Percentiles rank a stretch among this genome's conserved stretches.
These are phyloP conservation scores for Machimus atricapillus DNA, from an alignment of 2,888 invertebrate species.

Conservation along the genomic window DNA sequence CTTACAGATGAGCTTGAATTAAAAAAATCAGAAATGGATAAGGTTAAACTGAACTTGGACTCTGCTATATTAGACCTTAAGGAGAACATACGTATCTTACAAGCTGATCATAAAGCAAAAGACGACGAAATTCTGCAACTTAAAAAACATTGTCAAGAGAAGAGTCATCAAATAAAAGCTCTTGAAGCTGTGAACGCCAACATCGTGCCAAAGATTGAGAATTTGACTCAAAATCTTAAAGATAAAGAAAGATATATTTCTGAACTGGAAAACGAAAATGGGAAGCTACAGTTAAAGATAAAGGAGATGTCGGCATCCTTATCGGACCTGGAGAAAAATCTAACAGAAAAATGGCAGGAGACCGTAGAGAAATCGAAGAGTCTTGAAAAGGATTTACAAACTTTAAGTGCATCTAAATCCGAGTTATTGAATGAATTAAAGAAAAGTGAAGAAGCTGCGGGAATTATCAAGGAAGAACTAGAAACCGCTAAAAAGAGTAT, in stretches of 20 bases:
- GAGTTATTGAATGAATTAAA: neutral
- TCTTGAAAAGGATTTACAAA: neutral
- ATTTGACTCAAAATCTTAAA: neutral
- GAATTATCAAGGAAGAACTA: neutral
- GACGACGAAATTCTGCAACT: neutral
- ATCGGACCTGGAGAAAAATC: neutral
- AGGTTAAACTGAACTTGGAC: neutral
- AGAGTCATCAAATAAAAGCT: neutral
- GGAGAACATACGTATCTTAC: neutral
- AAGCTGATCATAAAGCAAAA: neutral
- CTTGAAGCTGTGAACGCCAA: neutral
- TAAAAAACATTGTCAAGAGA: neutral
- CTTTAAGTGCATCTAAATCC: neutral
- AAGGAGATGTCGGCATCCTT: neutral
- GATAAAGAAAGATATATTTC: neutral
- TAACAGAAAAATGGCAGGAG: neutral
- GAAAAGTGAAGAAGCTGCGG: neutral
- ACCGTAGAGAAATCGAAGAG: neutral
- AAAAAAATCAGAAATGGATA: neutral
- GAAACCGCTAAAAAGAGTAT: neutral
- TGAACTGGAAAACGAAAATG: neutral
- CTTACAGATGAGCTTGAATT: neutral
- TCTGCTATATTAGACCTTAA: neutral
- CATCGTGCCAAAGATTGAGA: neutral
- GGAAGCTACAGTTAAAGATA: neutral